Base-by-base conservation (phyloP, 1,140 invertebrate species). In the Idris sp. region DNA sequence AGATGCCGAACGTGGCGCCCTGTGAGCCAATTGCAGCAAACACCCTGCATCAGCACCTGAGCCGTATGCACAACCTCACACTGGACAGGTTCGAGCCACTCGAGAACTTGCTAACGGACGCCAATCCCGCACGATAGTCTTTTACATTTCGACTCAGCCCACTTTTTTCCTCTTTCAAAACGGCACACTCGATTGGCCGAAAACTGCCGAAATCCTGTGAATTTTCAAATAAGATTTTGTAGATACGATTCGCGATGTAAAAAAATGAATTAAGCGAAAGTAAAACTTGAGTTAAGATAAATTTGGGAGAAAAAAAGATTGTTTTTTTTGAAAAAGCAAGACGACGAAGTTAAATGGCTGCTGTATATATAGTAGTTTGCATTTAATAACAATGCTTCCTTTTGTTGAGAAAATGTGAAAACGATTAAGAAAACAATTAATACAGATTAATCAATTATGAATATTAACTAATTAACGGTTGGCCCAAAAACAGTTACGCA, bases 101-200 rank as follows among this genome's bases (percentile, higher is more conserved):
- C 38, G 82, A 84, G 36, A 81, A 80, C 35, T 69, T 85, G 25
- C 75, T 87, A 18, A 86, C 86, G 8, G 82, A 86, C 53, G 80
- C 79, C 7, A 86, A 87, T 67, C 64, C 82, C 9, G 80, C 80
- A 49, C 82, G 77, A 84, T 85, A 85, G 67, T 74, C 56, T 48
- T 59, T 68, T 68, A 54, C 68, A 54, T 33, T 56, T 53, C 48
- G 18, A 7, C 31, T 35, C 43, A 10, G 1, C 36, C 36, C 10
- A 18, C 2, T 4, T 22, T 30, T 14, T 19, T 35, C 28, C 18
- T 22, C 16, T 28, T 44, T 19, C 9, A 22, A 18, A 36, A 69
- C 56, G 28, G 64, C 53, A 36, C 33, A 44, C 54, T 67, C 43
- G 54, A 61, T 59, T 65, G 51, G 46, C 53, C 46, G 61, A 59